These are phyloP conservation scores for Parthenolecanium corni DNA, from an alignment of 2,888 invertebrate genomes.

Conservation along the genomic window DNA sequence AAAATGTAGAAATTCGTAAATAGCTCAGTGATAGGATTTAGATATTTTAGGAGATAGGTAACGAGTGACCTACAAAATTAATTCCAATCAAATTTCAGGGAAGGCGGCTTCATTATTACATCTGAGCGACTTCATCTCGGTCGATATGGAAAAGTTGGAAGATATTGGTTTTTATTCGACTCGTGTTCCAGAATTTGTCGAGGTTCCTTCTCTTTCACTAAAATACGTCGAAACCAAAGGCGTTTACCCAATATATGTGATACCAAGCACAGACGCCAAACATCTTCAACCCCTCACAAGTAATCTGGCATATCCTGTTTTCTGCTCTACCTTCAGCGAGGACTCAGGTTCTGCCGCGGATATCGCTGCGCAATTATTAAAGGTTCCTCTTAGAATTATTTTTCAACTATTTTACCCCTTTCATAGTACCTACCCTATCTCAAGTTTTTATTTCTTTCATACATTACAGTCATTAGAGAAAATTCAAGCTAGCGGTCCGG, in stretches of 20 bases:
- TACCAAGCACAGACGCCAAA: constrained; percentile 38
- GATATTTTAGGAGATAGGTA: too few relatives aligned
- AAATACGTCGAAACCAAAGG: constrained; percentile 36
- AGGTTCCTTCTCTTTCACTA: constrained; percentile 38
- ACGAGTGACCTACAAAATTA: too few relatives aligned
- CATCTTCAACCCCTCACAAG: constrained; percentile 35
- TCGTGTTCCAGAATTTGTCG: constrained; percentile 36
- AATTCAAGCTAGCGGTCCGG: constrained; percentile 18
- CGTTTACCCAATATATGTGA: constrained; percentile 38
- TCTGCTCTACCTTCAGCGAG: constrained; percentile 37
- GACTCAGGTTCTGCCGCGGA: background rate
- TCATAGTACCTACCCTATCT: background rate
- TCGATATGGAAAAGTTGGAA: constrained; percentile 17
- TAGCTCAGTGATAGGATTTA: too few relatives aligned
- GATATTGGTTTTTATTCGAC: constrained; percentile 9
- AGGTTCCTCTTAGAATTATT: background rate
- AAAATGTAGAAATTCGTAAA: too few relatives aligned
- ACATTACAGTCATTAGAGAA: background rate
- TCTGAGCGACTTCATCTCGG: constrained; percentile 16
- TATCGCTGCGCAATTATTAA: background rate
- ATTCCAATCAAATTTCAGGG: background rate
- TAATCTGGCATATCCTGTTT: constrained; percentile 39
- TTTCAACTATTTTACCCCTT: background rate
- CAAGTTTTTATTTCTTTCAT: background rate
- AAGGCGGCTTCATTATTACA: constrained; percentile 1